Base-by-base conservation (phyloP, 2,888 invertebrate genomes). In the Meghimatium bilineatum region DNA sequence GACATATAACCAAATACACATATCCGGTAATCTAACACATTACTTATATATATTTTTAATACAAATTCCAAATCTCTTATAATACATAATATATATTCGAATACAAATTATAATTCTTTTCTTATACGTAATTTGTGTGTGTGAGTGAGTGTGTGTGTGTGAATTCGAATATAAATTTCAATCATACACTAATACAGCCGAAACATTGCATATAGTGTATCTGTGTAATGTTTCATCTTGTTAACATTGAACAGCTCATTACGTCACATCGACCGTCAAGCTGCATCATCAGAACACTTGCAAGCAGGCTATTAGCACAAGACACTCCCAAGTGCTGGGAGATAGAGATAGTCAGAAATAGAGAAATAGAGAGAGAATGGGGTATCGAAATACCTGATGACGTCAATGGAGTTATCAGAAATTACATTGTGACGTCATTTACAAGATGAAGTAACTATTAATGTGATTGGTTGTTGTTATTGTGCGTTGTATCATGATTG, bases 361-460 rank as follows among this genome's bases (percentile, higher is more conserved):
- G 69, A 38, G 38, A 36, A 5, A 38, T 3, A 32, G 34, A 34
- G 67, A 34, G 34, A 67, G 8, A 34, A 8, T 3, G 34, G 17
- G 10, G 34, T 20, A 14, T 34, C 6, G 36, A 67, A 36, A 69
- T 69, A 38, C 36, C 69, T 63, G 20, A 36, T 69, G 69, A 69
- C 69, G 69, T 69, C 69, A 69, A 69, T 69, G 20, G 69, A 69
- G 38, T 69, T 69, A 69, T 69, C 36, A 26, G 36, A 69, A 23
- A 69, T 38, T 36, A 17, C 23, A 23, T 38, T 34, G 36, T 69
- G 69, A 69, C 69, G 69, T 38, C 36, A 69, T 36, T 36, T 14
- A n/a, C 67, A 69, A 23, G 36, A 36, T 5, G 36, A 34, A 2
- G 29, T 36, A 36, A 69, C 69, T 29, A 63, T 63, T n/a, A 8